Base-by-base conservation (phyloP, 2,888 invertebrate genomes). In the Oasisia sp. region DNA sequence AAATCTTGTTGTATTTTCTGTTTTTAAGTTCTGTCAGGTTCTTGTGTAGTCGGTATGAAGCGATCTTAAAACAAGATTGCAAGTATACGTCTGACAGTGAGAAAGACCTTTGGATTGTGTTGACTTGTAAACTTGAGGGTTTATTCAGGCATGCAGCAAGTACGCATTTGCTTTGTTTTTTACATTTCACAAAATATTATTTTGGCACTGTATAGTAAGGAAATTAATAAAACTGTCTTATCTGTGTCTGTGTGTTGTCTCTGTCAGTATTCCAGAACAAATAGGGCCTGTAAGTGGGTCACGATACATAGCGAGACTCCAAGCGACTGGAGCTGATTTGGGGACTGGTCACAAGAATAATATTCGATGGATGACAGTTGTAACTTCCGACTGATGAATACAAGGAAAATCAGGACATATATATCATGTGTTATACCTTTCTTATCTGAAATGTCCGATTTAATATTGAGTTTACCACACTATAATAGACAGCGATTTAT, bases 171-270 rank as follows among this genome's bases (percentile, higher is more conserved):
- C 27, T 74, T 74, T 74, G 74, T 74, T 74, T 74, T 74, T 74
- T 74, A 74, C 27, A 74, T 74, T 74, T 27, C 74, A 74, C 74
- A 19, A 74, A 74, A n/a, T n/a, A 74, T 14, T 74, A 74, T 74
- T 74, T 74, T 74, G 74, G 74, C 74, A 74, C 74, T 74, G 74
- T 74, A 74, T 74, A 74, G 74, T 74, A 74, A 74, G 27, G 74
- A 74, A 74, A 74, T 74, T 74, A 74, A 74, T 74, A 74, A 74
- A 74, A 74, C 74, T n/a, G n/a, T 74, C 74, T 74, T 74, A 74
- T 74, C 74, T 74, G 19, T 74, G n/a, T 27, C 7, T 74, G 74
- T 74, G 74, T 74, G 27, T 74, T 74, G 74, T 74, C 74, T 74
- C n/a, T 74, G 74, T 74, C 74, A 27, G 74, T 74, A 74, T 74